Evolutionary conservation across 2,113 vertebrate genomes (phyloP).

Genomic region (human (Homo sapiens)): GRCh38 chr6:81764501-81765000

Average conservation of each 20-base stretch:
- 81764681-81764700: neutral
- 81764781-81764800: neutral
- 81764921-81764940: neutral
- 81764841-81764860: neutral
- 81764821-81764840: neutral
- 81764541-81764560: neutral
- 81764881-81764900: neutral
- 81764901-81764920: neutral
- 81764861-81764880: neutral
- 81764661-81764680: neutral
- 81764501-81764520: neutral
- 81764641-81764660: constrained; percentile 29
- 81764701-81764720: neutral
- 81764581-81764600: neutral
- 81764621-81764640: neutral
- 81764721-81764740: neutral
- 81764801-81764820: neutral
- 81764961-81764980: neutral
- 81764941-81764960: neutral
- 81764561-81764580: neutral
- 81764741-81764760: neutral
- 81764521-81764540: neutral
- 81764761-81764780: neutral
- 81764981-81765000: neutral
- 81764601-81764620: constrained; percentile 30